Evolutionary conservation across 2,113 vertebrate genomes (phyloP).

Genomic region (Synodontis membranacea): DNA sequence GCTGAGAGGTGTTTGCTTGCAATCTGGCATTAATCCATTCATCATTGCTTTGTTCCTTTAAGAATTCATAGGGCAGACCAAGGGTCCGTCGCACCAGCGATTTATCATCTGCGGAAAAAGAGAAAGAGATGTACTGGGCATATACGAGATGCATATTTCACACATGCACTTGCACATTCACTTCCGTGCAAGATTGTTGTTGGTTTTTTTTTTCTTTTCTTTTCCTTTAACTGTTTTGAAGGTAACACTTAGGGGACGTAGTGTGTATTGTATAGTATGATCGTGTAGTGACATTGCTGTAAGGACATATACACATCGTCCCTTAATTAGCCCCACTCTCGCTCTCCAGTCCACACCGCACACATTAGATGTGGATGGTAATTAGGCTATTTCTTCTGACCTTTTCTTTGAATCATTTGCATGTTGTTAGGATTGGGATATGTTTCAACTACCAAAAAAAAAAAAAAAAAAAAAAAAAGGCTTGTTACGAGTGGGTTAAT

Average conservation of each 20-base stretch:
- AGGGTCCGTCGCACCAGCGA: constrained; percentile 69
- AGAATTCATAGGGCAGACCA: constrained; percentile 80
- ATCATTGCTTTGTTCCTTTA: constrained; percentile 81
- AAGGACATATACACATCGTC: constrained; percentile 28
- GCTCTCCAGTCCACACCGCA: constrained; percentile 28
- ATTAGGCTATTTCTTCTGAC: constrained; percentile 45
- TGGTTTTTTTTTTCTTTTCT: neutral
- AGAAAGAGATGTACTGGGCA: constrained; percentile 36
- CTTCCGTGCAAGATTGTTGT: neutral
- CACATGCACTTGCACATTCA: constrained; percentile 12
- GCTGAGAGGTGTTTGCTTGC: constrained; percentile 77
- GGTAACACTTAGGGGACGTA: neutral
- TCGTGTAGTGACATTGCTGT: constrained; percentile 35
- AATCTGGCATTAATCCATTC: constrained; percentile 80
- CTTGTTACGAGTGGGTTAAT: neutral
- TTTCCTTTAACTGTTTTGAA: constrained; percentile 25
- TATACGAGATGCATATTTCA: constrained; percentile 51
- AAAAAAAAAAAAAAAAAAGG: neutral
- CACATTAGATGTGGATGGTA: constrained; percentile 35
- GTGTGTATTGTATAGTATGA: constrained; percentile 9
- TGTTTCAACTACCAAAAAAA: neutral
- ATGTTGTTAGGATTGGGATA: constrained; percentile 31
- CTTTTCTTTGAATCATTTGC: constrained; percentile 43
- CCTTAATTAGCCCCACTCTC: constrained; percentile 66
- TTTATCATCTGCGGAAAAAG: constrained; percentile 75